Percentiles rank a stretch among this genome's conserved stretches.
Conservation (phyloP, 2,888 invertebrate genomes). For the Trichogramma evanescens region DNA sequence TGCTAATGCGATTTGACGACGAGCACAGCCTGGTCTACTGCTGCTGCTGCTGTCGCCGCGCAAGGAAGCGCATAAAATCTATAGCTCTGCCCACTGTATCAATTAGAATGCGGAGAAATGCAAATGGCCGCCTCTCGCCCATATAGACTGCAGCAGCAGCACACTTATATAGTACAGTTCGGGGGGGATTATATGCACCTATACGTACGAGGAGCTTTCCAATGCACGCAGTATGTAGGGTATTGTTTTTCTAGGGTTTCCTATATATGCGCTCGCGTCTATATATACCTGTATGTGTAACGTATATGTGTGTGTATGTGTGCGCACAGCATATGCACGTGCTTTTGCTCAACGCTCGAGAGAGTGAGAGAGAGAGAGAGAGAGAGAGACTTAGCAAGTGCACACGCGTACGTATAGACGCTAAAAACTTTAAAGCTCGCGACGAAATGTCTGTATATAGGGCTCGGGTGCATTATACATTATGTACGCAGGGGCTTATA, state of each 20-base stretch:
- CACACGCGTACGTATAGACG: neutral
- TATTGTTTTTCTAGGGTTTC: slow-evolving; percentile 19
- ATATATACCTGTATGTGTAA: neutral
- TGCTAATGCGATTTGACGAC: too few species aligned
- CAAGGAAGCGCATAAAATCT: neutral
- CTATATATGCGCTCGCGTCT: neutral
- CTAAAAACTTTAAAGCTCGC: slow-evolving; percentile 3
- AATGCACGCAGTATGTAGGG: slow-evolving; percentile 11
- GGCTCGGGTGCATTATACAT: neutral
- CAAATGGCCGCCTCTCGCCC: slow-evolving; percentile 4
- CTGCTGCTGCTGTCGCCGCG: neutral
- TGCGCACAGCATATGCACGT: neutral
- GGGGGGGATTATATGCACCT: too few species aligned
- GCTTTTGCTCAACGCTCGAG: slow-evolving; percentile 12
- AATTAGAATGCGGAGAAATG: slow-evolving; percentile 7
- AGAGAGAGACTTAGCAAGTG: slow-evolving; percentile 10
- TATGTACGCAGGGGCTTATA: slow-evolving; percentile 17
- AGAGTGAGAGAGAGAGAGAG: too few species aligned
- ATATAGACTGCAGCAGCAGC: neutral
- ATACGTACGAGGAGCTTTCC: neutral
- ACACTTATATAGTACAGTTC: neutral
- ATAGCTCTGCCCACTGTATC: slow-evolving; percentile 2
- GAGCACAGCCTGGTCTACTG: neutral
- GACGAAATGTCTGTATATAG: slow-evolving; percentile 12
- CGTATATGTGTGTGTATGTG: too few species aligned